These are phyloP conservation scores for Muscina levida DNA, from an alignment of 2,888 invertebrate species.

Conservation along the genomic window DNA sequence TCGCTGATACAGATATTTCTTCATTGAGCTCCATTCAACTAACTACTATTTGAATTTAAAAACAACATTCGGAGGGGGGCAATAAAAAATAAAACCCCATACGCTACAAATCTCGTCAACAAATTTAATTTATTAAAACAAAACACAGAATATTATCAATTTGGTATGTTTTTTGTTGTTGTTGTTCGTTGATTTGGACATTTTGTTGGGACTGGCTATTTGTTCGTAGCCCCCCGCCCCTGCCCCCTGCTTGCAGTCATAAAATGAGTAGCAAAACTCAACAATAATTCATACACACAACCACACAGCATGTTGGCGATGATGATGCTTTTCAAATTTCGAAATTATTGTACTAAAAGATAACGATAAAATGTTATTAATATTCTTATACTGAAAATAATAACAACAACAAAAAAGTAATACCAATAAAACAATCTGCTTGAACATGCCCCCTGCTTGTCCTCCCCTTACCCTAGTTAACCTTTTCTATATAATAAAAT, in stretches of 20 bases:
- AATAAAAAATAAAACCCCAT: slow-evolving; percentile 9
- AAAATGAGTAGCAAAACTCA: slow-evolving; percentile 61
- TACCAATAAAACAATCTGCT: slow-evolving; percentile 2
- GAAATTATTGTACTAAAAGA: slow-evolving; percentile 41
- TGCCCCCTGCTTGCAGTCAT: too few relatives aligned
- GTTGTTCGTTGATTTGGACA: slow-evolving; percentile 42
- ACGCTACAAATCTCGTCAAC: slow-evolving; percentile 52
- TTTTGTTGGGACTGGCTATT: slow-evolving; percentile 59
- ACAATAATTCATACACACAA: too few relatives aligned
- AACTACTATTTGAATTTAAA: neutral
- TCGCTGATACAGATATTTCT: slow-evolving; percentile 54
- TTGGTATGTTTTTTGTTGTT: too few relatives aligned
- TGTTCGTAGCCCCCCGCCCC: slow-evolving; percentile 28
- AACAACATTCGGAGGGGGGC: slow-evolving; percentile 1
- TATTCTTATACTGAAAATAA: slow-evolving; percentile 26
- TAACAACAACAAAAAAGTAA: slow-evolving; percentile 47
- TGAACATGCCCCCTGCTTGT: neutral
- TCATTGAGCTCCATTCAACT: slow-evolving; percentile 58
- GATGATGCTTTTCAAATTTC: slow-evolving; percentile 35
- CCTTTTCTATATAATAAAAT: slow-evolving; percentile 24
- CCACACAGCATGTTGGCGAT: too few relatives aligned
- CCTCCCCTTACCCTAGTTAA: neutral
- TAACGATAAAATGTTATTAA: slow-evolving; percentile 45
- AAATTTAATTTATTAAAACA: slow-evolving; percentile 62
- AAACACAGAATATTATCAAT: slow-evolving; percentile 68